Conservation (phyloP, 1,140 invertebrate genomes). For the Melanaphis sacchari region DNA sequence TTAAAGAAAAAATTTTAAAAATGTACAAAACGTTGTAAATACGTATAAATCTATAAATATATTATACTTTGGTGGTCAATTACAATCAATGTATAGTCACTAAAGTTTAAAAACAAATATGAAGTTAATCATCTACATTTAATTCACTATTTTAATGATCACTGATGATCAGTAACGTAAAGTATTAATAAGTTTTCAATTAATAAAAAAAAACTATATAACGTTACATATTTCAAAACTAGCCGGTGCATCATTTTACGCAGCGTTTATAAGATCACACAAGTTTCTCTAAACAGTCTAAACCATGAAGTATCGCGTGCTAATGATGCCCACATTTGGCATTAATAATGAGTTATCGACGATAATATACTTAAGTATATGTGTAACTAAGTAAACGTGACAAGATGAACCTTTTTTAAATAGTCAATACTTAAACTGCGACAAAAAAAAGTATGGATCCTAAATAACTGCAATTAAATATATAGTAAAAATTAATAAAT, state of each 20-base stretch:
- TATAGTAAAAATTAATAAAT: background rate
- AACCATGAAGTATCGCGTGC: background rate
- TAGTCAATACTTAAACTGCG: background rate
- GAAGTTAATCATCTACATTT: background rate
- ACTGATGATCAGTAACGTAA: background rate
- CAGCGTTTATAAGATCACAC: background rate
- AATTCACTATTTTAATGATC: background rate
- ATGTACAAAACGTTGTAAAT: background rate
- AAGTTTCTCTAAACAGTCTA: background rate
- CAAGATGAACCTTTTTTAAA: background rate
- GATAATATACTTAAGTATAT: background rate
- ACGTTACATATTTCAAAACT: background rate
- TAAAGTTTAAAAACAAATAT: background rate
- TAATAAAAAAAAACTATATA: background rate
- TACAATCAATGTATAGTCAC: background rate
- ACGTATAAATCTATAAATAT: background rate
- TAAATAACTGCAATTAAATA: background rate
- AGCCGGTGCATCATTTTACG: background rate
- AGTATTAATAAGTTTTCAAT: background rate
- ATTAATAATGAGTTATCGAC: background rate
- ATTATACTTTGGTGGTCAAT: background rate
- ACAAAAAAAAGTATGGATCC: background rate
- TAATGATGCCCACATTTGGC: background rate
- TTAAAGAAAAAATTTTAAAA: background rate
- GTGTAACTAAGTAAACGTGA: background rate